Conservation (phyloP, 2,888 invertebrate genomes). For the Himalopsyche tibetana region DNA sequence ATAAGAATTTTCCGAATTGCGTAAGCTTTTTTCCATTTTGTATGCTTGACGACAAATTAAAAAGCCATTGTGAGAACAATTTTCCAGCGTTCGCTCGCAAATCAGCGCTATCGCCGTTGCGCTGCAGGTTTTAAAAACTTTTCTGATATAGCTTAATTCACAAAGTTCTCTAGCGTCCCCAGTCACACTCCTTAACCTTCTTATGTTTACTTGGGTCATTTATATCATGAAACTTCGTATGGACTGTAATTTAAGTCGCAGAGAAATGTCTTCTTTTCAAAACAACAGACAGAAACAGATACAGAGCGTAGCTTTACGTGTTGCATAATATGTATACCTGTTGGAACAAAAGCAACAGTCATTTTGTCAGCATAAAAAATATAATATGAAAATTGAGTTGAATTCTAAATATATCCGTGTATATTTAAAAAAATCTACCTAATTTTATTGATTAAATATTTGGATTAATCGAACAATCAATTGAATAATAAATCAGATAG, state of each 20-base stretch:
- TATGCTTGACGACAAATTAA: neutral
- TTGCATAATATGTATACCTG: too few species aligned
- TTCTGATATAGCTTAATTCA: constrained; percentile 50
- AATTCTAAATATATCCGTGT: too few species aligned
- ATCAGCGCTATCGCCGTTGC: neutral
- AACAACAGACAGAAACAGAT: neutral
- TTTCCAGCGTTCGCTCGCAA: neutral
- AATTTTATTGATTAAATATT: too few species aligned
- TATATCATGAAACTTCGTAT: neutral
- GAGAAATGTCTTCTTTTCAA: neutral
- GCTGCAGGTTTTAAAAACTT: neutral
- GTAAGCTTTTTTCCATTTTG: constrained; percentile 3
- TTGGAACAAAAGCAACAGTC: too few species aligned
- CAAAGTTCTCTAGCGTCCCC: constrained; percentile 53
- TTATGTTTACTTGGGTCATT: neutral
- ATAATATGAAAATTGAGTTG: too few species aligned
- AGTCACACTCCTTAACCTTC: neutral
- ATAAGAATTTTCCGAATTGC: neutral
- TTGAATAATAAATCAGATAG: too few species aligned
- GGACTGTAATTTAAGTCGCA: constrained; percentile 23
- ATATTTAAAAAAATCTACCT: too few species aligned
- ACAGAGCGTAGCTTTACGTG: too few species aligned
- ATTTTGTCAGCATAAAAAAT: too few species aligned
- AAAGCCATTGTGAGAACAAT: neutral
- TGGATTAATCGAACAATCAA: too few species aligned